Evolutionary conservation across 1,140 invertebrate genomes (phyloP), one percentile per base, ranked within the genome.

Genomic region (Zophobas atratus): DNA sequence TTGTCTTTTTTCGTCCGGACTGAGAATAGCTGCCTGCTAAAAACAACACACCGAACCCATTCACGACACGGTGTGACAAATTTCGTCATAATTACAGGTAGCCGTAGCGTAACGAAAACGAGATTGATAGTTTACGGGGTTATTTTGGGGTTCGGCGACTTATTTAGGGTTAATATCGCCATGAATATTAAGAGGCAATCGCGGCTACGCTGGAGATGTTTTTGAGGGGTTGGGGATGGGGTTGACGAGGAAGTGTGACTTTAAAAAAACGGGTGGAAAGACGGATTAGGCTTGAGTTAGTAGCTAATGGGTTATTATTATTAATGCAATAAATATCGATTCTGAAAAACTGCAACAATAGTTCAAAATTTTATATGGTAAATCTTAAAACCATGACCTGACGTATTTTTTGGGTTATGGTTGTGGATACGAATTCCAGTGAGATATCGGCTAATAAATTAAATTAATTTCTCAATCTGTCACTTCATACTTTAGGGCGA

Each of bases 141-240:
- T 34, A 60, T 60, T 60, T 60, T 36, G 36, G 56, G 35, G 1
- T 60, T 3, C 43, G 60, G 41, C 38, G 60, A 67, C 60, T 67
- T 67, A 67, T 67, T 67, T 43, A 67, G 43, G 60, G 38, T 67
- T 67, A 67, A 67, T 67, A 41, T 33, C 38, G 60, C 60, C 43
- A 67, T 67, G 60, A 67, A 67, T 67, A 67, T 67, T 67, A 67
- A 67, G 43, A 41, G 8, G 60, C 20, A 67, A 51, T 51, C 49
- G 6, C 49, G 49, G 49, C 20, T 5, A n/a, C 49, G 3, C 49
- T 2, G 49, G 35, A 41, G 60, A 41, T n/a, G 33, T 67, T 6
- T 63, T 41, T 41, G 38, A 41, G 20, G n/a, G 57, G 6, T 33
- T 32, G 20, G 35, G 34, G 39, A 20, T 6, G 39, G 43, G 43